phyloP scores from a whole-genome alignment of 2,888 invertebrate species.

The Acleris cristana region DNA sequence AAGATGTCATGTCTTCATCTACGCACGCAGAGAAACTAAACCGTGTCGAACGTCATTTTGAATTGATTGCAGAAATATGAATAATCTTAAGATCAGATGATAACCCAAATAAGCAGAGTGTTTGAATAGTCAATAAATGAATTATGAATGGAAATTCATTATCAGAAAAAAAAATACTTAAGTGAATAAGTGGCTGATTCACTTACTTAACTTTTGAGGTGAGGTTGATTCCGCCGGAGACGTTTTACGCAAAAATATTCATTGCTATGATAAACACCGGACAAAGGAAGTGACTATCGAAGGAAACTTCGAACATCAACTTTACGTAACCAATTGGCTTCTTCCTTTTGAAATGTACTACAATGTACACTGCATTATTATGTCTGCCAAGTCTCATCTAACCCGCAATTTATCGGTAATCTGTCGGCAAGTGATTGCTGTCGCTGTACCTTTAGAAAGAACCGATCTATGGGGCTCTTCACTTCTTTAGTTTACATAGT shows the following conservation, averaged over 20 bases:
- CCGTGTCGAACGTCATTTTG: background rate
- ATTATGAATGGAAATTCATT: background rate
- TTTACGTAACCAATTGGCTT: conserved; percentile 12
- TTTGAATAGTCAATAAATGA: background rate
- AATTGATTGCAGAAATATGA: conserved; percentile 4
- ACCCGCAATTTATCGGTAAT: background rate
- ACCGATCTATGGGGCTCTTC: no score
- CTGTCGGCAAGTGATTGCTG: no score
- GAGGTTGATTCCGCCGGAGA: background rate
- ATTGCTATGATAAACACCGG: conserved; percentile 28
- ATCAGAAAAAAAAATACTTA: no score
- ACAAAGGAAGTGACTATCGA: conserved; percentile 25
- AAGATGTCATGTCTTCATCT: background rate
- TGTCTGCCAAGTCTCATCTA: background rate
- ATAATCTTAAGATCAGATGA: conserved; percentile 7
- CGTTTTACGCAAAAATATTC: conserved; percentile 1
- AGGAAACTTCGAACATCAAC: conserved; percentile 27
- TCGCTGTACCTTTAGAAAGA: no score
- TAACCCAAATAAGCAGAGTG: background rate
- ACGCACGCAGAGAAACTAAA: background rate
- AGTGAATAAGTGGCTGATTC: no score
- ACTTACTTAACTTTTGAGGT: no score
- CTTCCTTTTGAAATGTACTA: conserved; percentile 14
- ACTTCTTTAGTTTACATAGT: no score
- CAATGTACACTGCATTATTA: conserved; percentile 1